Percentiles rank a stretch among this genome's conserved stretches.
These are phyloP conservation scores for Pipistrellus nathusii DNA, from an alignment of 2,797 vertebrate species.

Conservation along the genomic window DNA sequence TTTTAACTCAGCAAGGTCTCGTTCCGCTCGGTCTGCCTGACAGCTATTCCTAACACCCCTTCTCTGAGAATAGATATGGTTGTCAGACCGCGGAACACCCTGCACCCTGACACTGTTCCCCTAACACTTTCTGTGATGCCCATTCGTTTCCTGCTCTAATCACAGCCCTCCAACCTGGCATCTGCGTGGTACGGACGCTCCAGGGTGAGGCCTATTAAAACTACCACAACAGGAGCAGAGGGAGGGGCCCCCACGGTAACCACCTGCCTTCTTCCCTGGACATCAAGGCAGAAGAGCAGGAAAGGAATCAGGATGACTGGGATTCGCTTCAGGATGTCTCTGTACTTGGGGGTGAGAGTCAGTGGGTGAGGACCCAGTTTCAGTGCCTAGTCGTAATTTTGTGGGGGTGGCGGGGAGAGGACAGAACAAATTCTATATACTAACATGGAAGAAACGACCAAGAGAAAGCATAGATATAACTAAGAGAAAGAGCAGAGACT, in stretches of 20 bases:
- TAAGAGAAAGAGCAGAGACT: not conserved
- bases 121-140: not conserved
- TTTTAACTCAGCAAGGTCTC: not conserved
- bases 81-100: not conserved
- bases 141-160: not conserved
- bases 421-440: not conserved
- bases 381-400: not conserved
- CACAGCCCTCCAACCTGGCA: not conserved
- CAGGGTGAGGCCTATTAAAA: not conserved
- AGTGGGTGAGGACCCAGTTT: not conserved
- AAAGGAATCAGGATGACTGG: not conserved
- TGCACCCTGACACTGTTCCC: not conserved
- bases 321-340: not conserved
- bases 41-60: not conserved
- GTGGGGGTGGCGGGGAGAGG: not conserved
- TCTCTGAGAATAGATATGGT: not conserved
- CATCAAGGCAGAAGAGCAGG: constrained; percentile 30
- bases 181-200: not conserved
- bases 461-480: constrained; percentile 10
- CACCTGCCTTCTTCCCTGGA: not conserved
- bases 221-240: not conserved
- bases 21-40: not conserved
- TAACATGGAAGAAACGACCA: constrained; percentile 34
- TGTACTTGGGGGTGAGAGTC: not conserved
- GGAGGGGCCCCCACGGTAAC: not conserved